Percentiles rank a stretch among this genome's conserved stretches.
Evolutionary conservation across 1,140 invertebrate species (phyloP).

Genomic region (Zelostemma sp.): DNA sequence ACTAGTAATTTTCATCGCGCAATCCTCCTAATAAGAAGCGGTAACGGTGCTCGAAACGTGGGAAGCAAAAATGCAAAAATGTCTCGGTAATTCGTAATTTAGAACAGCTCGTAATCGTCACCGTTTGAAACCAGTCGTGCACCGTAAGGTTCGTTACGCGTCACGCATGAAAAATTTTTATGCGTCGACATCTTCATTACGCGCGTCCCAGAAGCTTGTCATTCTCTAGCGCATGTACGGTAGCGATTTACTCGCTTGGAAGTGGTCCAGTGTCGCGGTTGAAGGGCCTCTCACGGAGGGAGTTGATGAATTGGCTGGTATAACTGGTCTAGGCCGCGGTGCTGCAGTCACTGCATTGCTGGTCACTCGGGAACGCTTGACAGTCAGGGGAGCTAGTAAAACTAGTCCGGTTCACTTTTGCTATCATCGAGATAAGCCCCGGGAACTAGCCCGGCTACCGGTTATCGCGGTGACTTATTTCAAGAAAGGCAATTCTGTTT

Average conservation of each 20-base stretch:
- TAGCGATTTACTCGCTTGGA: no score
- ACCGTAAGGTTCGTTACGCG: neutral
- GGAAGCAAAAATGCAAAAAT: no score
- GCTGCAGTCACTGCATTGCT: slow-evolving; percentile 1
- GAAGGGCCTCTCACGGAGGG: slow-evolving; percentile 12
- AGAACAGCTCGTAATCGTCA: slow-evolving; percentile 8
- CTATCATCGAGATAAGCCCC: slow-evolving; percentile 35
- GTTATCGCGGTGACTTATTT: slow-evolving; percentile 34
- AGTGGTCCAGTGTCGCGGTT: no score
- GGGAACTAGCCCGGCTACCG: slow-evolving; percentile 9
- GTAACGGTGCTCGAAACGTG: no score
- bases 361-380: slow-evolving; percentile 3
- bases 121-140: no score
- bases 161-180: slow-evolving; percentile 41
- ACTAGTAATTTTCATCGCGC: no score
- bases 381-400: slow-evolving; percentile 12
- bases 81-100: no score
- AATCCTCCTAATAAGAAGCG: no score
- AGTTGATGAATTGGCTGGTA: slow-evolving; percentile 42
- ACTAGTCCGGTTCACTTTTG: slow-evolving; percentile 30
- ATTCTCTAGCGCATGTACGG: no score
- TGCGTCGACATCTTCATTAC: no score
- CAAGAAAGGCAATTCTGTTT: slow-evolving; percentile 23
- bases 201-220: no score
- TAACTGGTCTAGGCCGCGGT: slow-evolving; percentile 30